Evolutionary conservation across 2,797 vertebrate genomes (phyloP), one percentile per base, ranked within the genome.

Genomic region (Mus caroli): DNA sequence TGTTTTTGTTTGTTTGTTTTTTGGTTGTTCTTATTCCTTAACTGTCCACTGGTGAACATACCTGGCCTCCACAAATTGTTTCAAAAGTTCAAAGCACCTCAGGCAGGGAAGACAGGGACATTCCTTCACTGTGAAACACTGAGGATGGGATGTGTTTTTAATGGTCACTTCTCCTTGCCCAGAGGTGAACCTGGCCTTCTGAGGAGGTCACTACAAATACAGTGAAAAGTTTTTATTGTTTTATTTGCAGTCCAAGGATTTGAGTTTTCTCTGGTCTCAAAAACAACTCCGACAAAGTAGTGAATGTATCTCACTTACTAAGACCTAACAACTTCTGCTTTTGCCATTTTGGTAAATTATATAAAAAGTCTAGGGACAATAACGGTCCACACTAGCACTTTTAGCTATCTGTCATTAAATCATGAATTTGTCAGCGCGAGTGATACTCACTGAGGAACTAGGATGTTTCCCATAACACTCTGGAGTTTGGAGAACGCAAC

Each of bases 401-500:
- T 9, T 62, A 83, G 91, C 60, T 11, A 56, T 75, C 46, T 86
- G 19, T 56, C 26, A 92, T 31, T 86, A 86, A 69, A 67, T 96
- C 46, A 92, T 67, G 64, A 62, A 69, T 46, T 93, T 1, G 40
- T 37, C 34, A 40, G 88, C 75, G 91, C 28, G 91, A 60, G 19
- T n/a, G n/a, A 37, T 43, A 43, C 56, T 75, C 67, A 85, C 20
- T 54, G 31, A 89, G 22, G 28, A 90, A 22, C 28, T 83, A 58
- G 46, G 40, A 9, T 37, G 7, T 22, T 24, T 76, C 11, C 54
- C 37, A 46, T 34, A 91, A 37, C 19, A 3, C 31, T 76, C 85
- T 56, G 12, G 52, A 64, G 71, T 67, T 34, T 22, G 15, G 87
- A 88, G 64, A 69, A 8, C 4, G 17, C 26, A 64, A 19, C 2